Percentiles rank a stretch among this genome's conserved stretches.
phyloP scores from a whole-genome alignment of 2,888 invertebrate genomes.

The Cheilosia vulpina region DNA sequence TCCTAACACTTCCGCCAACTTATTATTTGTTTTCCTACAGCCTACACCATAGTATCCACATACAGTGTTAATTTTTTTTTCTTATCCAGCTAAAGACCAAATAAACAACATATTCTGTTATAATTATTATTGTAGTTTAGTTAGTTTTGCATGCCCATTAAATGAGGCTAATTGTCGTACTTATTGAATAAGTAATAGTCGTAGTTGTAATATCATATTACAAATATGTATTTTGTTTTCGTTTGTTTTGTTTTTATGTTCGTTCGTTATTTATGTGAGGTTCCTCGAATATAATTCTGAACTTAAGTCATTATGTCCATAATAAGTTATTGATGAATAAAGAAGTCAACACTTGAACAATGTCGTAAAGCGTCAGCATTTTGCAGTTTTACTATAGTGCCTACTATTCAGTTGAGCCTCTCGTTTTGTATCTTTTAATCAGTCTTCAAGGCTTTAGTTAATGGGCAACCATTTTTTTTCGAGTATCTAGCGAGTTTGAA shows the following conservation, averaged over 20 bases:
- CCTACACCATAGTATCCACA: neutral
- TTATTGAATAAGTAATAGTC: constrained; percentile 55
- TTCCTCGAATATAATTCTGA: constrained; percentile 58
- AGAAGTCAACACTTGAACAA: constrained; percentile 48
- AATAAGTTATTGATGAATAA: constrained; percentile 62
- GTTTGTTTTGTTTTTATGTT: constrained; percentile 30
- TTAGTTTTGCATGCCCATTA: constrained; percentile 25
- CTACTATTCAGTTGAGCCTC: too few relatives aligned
- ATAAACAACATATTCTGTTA: constrained; percentile 19
- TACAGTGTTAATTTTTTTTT: neutral
- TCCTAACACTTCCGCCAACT: constrained; percentile 23
- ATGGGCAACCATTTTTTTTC: too few relatives aligned
- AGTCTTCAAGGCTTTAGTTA: too few relatives aligned
- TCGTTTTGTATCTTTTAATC: too few relatives aligned
- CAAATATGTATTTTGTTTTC: constrained; percentile 28
- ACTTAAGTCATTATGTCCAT: constrained; percentile 49
- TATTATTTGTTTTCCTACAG: constrained; percentile 17
- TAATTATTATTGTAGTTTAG: constrained; percentile 22
- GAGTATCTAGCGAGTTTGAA: too few relatives aligned
- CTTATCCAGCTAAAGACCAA: constrained; percentile 58
- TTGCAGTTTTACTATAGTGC: constrained; percentile 23
- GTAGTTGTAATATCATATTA: constrained; percentile 45
- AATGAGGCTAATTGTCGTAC: constrained; percentile 57
- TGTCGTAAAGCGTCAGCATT: constrained; percentile 67
- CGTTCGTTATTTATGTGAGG: constrained; percentile 47